Percentiles rank a stretch among this genome's conserved stretches.
These are phyloP conservation scores for Anagyrus pseudococci DNA, from an alignment of 2,888 invertebrate species.

Conservation along the genomic window DNA sequence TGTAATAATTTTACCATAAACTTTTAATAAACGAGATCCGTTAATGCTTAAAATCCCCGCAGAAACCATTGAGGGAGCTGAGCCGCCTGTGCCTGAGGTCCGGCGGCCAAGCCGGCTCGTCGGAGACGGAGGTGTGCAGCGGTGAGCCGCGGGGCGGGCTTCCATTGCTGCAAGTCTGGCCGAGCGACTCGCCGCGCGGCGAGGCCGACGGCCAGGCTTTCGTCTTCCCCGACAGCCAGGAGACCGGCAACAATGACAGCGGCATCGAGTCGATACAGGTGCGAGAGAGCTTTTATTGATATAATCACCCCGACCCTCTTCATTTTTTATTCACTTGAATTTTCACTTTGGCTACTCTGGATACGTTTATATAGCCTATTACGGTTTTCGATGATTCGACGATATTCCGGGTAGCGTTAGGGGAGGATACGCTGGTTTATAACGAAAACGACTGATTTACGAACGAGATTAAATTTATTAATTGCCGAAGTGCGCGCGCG, in stretches of 20 bases:
- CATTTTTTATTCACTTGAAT: too few species aligned
- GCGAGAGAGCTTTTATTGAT: too few species aligned
- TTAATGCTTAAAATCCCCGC: slow-evolving; percentile 23
- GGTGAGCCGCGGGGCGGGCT: slow-evolving; percentile 47
- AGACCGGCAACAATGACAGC: slow-evolving; percentile 68
- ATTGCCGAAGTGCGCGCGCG: too few species aligned
- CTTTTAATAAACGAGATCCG: too few species aligned
- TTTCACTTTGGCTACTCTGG: too few species aligned
- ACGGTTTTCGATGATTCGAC: too few species aligned
- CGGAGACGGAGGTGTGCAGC: slow-evolving; percentile 47
- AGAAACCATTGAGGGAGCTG: slow-evolving; percentile 62
- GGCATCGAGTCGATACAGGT: slow-evolving; percentile 79
- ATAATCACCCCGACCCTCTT: neutral
- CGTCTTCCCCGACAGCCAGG: slow-evolving; percentile 67
- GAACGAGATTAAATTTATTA: too few species aligned
- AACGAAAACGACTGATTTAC: too few species aligned
- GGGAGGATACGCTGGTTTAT: too few species aligned
- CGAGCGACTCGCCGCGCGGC: slow-evolving; percentile 75
- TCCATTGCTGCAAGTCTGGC: slow-evolving; percentile 70
- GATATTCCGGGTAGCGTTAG: too few species aligned
- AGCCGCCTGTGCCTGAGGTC: slow-evolving; percentile 58
- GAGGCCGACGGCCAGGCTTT: slow-evolving; percentile 72
- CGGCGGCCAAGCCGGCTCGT: slow-evolving; percentile 42
- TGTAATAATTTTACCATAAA: too few species aligned
- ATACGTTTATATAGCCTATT: too few species aligned